These are phyloP conservation scores for Spinus pinus DNA, from an alignment of 2,797 vertebrate genomes.

Conservation along the genomic window DNA sequence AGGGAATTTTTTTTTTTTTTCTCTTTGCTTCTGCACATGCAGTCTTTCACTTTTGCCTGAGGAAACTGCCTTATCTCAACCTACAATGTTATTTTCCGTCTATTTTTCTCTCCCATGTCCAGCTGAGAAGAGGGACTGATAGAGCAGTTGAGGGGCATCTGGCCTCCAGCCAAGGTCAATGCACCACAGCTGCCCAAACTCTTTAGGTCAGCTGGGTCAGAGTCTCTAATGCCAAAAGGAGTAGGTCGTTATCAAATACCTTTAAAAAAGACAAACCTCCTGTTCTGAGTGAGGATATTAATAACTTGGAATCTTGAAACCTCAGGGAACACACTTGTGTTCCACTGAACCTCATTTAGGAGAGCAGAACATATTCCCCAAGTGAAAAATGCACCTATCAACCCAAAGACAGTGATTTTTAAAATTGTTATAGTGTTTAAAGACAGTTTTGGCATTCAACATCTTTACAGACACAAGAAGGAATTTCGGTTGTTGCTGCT, in stretches of 20 bases:
- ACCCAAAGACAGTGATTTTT: neutral
- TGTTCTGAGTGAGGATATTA: neutral
- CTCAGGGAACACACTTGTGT: neutral
- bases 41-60: neutral
- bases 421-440: neutral
- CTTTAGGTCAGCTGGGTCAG: neutral
- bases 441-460: neutral
- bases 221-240: neutral
- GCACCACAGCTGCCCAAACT: neutral
- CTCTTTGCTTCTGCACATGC: neutral
- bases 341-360: neutral
- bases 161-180: neutral
- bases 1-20: neutral
- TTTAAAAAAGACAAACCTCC: neutral
- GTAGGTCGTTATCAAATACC: neutral
- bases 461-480: neutral
- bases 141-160: neutral
- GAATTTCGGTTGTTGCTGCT: neutral
- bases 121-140: neutral
- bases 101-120: neutral
- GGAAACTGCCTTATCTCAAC: neutral
- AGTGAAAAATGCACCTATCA: neutral
- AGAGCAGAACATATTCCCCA: neutral
- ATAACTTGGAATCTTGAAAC: neutral
- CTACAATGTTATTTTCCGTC: fast-evolving